These are phyloP conservation scores for Notothenia rossii DNA, from an alignment of 2,113 vertebrate species.

Conservation along the genomic window DNA sequence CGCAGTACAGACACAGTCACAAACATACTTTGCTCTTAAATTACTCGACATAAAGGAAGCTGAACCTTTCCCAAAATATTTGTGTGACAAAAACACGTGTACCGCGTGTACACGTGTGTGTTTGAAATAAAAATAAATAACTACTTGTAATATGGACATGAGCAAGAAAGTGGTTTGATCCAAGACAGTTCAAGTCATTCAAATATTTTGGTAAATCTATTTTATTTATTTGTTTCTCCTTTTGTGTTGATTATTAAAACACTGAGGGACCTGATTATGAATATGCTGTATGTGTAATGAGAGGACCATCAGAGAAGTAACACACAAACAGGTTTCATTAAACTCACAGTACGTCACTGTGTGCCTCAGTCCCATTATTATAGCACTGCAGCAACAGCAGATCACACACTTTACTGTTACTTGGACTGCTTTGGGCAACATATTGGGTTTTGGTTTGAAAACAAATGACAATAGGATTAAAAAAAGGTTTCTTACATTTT, in stretches of 20 bases:
- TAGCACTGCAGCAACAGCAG: too few relatives aligned
- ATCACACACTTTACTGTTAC: not conserved
- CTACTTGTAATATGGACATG: constrained; percentile 46
- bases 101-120: too few relatives aligned
- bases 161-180: constrained; percentile 84
- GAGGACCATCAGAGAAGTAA: not conserved
- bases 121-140: constrained; percentile 79
- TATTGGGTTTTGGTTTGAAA: constrained; percentile 4
- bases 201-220: constrained; percentile 63
- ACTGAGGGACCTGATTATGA: constrained; percentile 8
- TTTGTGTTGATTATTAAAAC: constrained; percentile 9
- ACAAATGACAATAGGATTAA: constrained; percentile 2
- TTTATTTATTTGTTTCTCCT: constrained; percentile 5
- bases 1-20: constrained; percentile 27
- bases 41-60: constrained; percentile 52
- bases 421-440: not conserved
- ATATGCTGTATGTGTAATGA: not conserved
- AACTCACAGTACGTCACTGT: not conserved
- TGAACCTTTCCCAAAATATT: constrained; percentile 23
- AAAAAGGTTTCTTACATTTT: constrained; percentile 4
- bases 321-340: constrained; percentile 11
- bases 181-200: constrained; percentile 82
- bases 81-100: constrained; percentile 24
- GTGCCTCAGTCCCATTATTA: too few relatives aligned
- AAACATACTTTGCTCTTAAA: constrained; percentile 55